phyloP scores from a whole-genome alignment of 2,888 invertebrate genomes.

The Ectemnius lituratus region DNA sequence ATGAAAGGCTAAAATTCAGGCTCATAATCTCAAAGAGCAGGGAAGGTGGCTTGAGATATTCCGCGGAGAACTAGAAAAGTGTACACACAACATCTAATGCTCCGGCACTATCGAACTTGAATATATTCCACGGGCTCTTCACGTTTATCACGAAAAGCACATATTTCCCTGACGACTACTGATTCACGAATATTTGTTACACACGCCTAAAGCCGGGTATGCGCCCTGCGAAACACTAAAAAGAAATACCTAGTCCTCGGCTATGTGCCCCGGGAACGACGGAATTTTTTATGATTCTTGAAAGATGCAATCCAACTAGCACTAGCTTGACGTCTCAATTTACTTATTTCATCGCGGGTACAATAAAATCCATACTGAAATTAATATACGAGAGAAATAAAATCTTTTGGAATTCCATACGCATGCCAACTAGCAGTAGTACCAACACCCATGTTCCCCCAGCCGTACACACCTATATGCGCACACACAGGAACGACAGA shows the following conservation, averaged over 20 bases:
- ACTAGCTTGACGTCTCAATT: too few relatives aligned
- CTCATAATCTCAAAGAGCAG: constrained; percentile 48
- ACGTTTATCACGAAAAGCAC: constrained; percentile 41
- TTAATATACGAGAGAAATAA: too few relatives aligned
- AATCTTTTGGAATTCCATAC: too few relatives aligned
- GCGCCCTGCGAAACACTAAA: not conserved
- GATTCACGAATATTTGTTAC: constrained; percentile 32
- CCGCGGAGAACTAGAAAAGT: constrained; percentile 15
- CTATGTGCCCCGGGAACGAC: too few relatives aligned
- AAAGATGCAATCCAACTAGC: too few relatives aligned
- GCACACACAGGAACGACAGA: too few relatives aligned
- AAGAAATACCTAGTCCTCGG: not conserved
- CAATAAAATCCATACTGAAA: too few relatives aligned
- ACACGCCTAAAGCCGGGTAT: constrained; percentile 25
- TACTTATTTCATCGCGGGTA: too few relatives aligned
- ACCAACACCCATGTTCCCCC: too few relatives aligned
- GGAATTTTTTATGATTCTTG: too few relatives aligned
- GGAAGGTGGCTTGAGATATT: constrained; percentile 16
- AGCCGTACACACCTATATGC: too few relatives aligned
- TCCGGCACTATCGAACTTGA: constrained; percentile 14
- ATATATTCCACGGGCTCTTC: constrained; percentile 27
- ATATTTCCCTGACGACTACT: constrained; percentile 31
- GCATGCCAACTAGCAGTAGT: too few relatives aligned
- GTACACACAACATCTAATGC: constrained; percentile 35
- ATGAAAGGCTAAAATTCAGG: constrained; percentile 52